A percentile compares a stretch with the other conserved stretches of the same genome.
Conservation (phyloP, 2,113 vertebrate species). For the Antennarius striatus region DNA sequence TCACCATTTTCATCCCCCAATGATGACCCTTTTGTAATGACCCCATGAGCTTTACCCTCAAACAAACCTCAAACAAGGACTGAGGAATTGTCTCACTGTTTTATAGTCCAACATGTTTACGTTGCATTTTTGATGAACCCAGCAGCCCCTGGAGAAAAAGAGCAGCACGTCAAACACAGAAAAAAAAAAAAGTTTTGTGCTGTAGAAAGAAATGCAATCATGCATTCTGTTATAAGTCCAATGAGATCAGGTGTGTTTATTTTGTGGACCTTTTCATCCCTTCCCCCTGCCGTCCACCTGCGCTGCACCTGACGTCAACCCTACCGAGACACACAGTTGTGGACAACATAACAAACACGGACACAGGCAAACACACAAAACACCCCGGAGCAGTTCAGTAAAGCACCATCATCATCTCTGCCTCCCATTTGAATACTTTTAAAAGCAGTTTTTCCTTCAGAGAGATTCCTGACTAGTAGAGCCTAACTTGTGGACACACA, state of each 20-base stretch:
- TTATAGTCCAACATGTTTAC: not conserved
- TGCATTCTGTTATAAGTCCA: slow-evolving; percentile 23
- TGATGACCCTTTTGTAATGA: too few relatives aligned
- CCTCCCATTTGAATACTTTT: slow-evolving; percentile 59
- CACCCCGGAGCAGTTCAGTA: slow-evolving; percentile 31
- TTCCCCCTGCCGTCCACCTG: slow-evolving; percentile 67
- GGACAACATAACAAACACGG: not conserved
- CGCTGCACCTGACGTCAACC: slow-evolving; percentile 63
- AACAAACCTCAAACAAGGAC: too few relatives aligned
- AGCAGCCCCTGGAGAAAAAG: not conserved
- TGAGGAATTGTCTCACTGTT: not conserved
- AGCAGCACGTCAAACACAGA: not conserved
- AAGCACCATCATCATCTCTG: slow-evolving; percentile 41
- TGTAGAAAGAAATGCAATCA: slow-evolving; percentile 3
- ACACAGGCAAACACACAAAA: slow-evolving; percentile 17
- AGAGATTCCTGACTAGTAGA: slow-evolving; percentile 40
- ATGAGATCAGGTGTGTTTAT: slow-evolving; percentile 72
- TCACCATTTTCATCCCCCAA: too few relatives aligned
- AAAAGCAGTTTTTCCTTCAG: slow-evolving; percentile 62
- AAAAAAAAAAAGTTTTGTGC: not conserved
- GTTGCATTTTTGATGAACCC: not conserved
- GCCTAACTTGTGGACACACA: slow-evolving; percentile 41
- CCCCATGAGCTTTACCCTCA: too few relatives aligned
- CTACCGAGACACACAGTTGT: slow-evolving; percentile 32
- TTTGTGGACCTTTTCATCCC: slow-evolving; percentile 63